phyloP scores from a whole-genome alignment of 2,113 vertebrate species.

The Romanogobio albipinnatus region DNA sequence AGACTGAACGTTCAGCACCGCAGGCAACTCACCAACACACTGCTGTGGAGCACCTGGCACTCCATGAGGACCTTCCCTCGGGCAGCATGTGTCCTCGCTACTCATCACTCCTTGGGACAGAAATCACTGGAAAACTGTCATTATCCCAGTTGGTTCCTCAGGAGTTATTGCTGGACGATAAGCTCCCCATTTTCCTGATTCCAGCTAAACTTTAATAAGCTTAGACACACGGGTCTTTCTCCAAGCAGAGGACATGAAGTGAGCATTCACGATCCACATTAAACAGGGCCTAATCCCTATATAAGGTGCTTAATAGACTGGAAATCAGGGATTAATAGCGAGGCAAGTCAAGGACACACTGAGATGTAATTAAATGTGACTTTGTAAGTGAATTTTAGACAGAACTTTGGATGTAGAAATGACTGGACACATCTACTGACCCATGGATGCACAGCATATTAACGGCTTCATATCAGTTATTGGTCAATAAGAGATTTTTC shows the following conservation, averaged over 20 bases:
- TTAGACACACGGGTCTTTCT: slow-evolving; percentile 47
- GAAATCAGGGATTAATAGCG: background rate
- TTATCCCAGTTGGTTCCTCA: background rate
- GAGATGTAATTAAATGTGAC: slow-evolving; percentile 1
- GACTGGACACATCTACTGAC: background rate
- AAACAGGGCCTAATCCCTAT: slow-evolving; percentile 41
- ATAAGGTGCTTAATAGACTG: background rate
- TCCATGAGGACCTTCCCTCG: slow-evolving; percentile 3
- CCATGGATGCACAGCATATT: background rate
- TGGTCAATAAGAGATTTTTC: too few relatives aligned
- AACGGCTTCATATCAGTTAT: too few relatives aligned
- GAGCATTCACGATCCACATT: slow-evolving; percentile 17
- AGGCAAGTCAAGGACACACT: slow-evolving; percentile 12
- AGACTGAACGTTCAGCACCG: background rate
- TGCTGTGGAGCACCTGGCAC: background rate
- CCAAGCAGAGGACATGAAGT: background rate
- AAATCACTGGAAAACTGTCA: slow-evolving; percentile 1
- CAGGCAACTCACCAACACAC: background rate
- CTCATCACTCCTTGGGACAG: slow-evolving; percentile 12
- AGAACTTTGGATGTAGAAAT: background rate
- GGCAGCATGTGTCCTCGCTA: background rate
- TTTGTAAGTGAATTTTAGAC: background rate
- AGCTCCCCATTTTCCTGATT: slow-evolving; percentile 29
- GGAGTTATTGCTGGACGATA: slow-evolving; percentile 17
- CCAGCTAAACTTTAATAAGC: slow-evolving; percentile 52